Conservation (phyloP, 2,888 invertebrate genomes). For the Julus scanicus region DNA sequence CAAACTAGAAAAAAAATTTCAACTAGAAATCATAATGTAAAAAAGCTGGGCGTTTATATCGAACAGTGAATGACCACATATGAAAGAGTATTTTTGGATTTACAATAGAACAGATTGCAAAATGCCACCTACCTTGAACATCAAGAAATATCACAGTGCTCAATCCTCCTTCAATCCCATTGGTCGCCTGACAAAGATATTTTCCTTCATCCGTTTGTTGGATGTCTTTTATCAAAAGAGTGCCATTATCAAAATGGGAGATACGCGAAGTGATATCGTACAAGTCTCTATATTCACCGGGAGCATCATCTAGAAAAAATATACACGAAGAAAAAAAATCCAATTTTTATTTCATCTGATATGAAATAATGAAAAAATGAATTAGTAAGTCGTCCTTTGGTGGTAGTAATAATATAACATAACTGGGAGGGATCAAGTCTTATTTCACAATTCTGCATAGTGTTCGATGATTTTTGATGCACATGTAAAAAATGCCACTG, state of each 20-base stretch:
- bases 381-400: neutral
- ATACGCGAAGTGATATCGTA: constrained; percentile 90
- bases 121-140: constrained; percentile 80
- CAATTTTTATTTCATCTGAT: constrained; percentile 10
- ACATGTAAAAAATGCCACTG: no score
- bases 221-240: constrained; percentile 87
- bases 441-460: no score
- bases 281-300: constrained; percentile 92
- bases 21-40: neutral
- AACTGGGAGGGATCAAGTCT: no score
- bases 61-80: neutral
- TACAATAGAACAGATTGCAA: constrained; percentile 12
- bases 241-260: constrained; percentile 89
- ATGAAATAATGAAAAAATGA: neutral
- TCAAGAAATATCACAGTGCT: constrained; percentile 94
- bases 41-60: neutral
- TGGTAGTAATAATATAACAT: neutral
- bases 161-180: constrained; percentile 93
- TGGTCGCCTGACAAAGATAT: constrained; percentile 94
- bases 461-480: no score
- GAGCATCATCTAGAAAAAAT: constrained; percentile 77
- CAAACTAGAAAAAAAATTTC: neutral
- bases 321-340: constrained; percentile 1
- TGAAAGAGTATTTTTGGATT: neutral
- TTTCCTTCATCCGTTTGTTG: constrained; percentile 94